A percentile compares a stretch with the other conserved stretches of the same genome.
Conservation (phyloP, 2,113 vertebrate genomes). For the Lophius piscatorius region DNA sequence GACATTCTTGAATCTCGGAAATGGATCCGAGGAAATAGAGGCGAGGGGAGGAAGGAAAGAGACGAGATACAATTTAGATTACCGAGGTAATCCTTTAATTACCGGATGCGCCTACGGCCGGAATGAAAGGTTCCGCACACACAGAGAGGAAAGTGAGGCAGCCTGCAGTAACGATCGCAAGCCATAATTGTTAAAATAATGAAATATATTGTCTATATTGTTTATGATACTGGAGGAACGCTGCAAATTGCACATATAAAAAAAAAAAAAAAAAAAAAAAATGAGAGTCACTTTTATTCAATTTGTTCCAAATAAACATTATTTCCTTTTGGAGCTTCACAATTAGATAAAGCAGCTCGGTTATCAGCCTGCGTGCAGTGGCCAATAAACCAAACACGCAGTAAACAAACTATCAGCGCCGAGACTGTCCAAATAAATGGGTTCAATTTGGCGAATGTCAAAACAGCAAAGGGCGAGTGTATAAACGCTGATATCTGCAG, state of each 20-base stretch:
- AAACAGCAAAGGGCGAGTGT: slow-evolving; percentile 21
- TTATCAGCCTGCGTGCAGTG: neutral
- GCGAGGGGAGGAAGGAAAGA: slow-evolving; percentile 47
- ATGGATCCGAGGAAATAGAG: slow-evolving; percentile 62
- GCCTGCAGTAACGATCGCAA: slow-evolving; percentile 47
- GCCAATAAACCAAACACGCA: slow-evolving; percentile 7
- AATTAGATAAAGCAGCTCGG: slow-evolving; percentile 30
- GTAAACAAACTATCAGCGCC: slow-evolving; percentile 10
- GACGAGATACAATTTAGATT: slow-evolving; percentile 79
- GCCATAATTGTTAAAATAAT: slow-evolving; percentile 48
- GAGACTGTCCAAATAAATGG: slow-evolving; percentile 1
- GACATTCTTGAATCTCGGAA: slow-evolving; percentile 63
- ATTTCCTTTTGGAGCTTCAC: slow-evolving; percentile 29
- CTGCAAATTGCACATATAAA: slow-evolving; percentile 30
- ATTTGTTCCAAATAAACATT: slow-evolving; percentile 16
- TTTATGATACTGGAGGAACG: slow-evolving; percentile 30
- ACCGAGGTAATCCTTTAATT: slow-evolving; percentile 82
- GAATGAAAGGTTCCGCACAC: slow-evolving; percentile 62
- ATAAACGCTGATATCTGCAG: slow-evolving; percentile 37
- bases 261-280: slow-evolving; percentile 11
- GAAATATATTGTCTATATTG: slow-evolving; percentile 39
- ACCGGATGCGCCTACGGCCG: slow-evolving; percentile 70
- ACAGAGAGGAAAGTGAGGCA: slow-evolving; percentile 43
- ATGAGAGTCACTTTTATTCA: slow-evolving; percentile 31
- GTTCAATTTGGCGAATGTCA: slow-evolving; percentile 22